Percentiles rank a stretch among this genome's conserved stretches.
These are phyloP conservation scores for Bugulina stolonifera DNA, from an alignment of 2,888 invertebrate genomes.

Conservation along the genomic window DNA sequence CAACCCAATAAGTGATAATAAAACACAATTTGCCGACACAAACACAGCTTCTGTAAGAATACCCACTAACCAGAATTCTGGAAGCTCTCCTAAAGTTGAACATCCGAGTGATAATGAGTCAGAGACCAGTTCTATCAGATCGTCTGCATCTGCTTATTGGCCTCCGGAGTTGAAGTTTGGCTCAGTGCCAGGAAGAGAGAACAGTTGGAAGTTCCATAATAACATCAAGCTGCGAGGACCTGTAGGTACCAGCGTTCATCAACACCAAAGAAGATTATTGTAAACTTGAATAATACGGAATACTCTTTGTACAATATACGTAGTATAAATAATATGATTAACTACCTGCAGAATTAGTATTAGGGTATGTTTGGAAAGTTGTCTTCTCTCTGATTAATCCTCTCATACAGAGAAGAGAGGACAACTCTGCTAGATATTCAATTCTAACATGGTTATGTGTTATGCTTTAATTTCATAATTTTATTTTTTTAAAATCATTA, in stretches of 20 bases:
- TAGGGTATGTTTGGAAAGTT: no score
- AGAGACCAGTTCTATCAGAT: conserved; percentile 7
- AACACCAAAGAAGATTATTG: background rate
- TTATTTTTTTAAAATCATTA: background rate
- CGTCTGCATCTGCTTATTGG: conserved; percentile 25
- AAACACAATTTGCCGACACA: background rate
- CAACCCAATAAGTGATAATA: background rate
- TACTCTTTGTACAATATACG: no score
- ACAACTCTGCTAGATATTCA: no score
- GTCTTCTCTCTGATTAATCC: no score
- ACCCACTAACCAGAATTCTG: background rate
- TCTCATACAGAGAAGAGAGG: no score
- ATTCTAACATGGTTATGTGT: background rate
- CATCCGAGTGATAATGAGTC: background rate
- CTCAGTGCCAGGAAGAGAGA: background rate
- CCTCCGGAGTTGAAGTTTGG: conserved; percentile 19
- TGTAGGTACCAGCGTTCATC: background rate
- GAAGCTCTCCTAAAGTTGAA: background rate
- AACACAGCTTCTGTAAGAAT: background rate
- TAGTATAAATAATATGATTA: no score
- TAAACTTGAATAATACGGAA: background rate
- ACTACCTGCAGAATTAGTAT: no score
- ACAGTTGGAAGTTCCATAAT: background rate
- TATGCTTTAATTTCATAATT: background rate
- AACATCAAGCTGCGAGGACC: conserved; percentile 1